These are phyloP conservation scores for Epistrophe grossulariae DNA, from an alignment of 2,888 invertebrate genomes.

Conservation along the genomic window DNA sequence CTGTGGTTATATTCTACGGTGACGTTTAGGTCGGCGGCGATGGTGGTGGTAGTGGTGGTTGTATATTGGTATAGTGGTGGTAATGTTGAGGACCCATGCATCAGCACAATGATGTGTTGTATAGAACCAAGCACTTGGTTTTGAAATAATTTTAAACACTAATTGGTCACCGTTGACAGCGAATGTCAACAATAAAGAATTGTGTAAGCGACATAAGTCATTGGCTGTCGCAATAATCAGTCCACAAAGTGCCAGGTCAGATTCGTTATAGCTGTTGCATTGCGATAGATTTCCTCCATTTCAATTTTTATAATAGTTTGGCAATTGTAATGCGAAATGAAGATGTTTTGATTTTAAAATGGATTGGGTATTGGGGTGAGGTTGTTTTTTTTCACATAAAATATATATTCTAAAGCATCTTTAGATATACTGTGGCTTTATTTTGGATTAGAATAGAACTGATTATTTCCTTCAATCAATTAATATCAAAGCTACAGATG, in stretches of 20 bases:
- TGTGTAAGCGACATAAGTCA: slow-evolving; percentile 74
- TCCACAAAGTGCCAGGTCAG: slow-evolving; percentile 70
- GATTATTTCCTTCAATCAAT: too few relatives aligned
- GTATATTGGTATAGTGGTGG: background rate
- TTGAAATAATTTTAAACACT: slow-evolving; percentile 76
- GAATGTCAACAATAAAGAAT: slow-evolving; percentile 74
- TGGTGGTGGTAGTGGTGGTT: background rate
- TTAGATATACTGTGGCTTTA: too few relatives aligned
- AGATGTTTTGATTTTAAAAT: background rate
- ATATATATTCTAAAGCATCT: background rate
- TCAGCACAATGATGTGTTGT: slow-evolving; percentile 57
- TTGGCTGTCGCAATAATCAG: slow-evolving; percentile 75
- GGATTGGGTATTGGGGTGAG: background rate
- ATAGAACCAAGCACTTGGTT: slow-evolving; percentile 62
- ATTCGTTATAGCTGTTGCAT: slow-evolving; percentile 43
- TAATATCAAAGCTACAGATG: too few relatives aligned
- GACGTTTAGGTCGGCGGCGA: slow-evolving; percentile 14
- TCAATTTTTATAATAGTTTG: background rate
- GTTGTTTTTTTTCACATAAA: background rate
- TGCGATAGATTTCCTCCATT: slow-evolving; percentile 7
- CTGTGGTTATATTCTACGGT: slow-evolving; percentile 23
- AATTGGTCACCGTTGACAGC: slow-evolving; percentile 76
- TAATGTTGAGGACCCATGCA: slow-evolving; percentile 23
- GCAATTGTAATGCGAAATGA: slow-evolving; percentile 3
- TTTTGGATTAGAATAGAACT: too few relatives aligned